Conservation (phyloP, 2,888 invertebrate species). For the Epinotia nisella region DNA sequence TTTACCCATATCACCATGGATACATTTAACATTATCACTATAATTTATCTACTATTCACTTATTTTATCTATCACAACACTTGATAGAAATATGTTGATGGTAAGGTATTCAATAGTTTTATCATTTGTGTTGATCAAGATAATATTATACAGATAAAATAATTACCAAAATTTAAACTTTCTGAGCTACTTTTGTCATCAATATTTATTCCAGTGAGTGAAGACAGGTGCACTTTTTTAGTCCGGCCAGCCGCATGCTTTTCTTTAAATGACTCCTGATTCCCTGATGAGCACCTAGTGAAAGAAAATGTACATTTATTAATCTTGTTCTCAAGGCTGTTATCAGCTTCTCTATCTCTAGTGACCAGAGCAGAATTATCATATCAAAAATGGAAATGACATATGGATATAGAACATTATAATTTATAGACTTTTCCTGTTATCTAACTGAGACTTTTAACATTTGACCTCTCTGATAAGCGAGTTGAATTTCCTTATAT, state of each 20-base stretch:
- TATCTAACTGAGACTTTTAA: background rate
- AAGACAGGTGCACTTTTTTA: slow-evolving; percentile 76
- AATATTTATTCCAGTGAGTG: slow-evolving; percentile 82
- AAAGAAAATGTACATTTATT: slow-evolving; percentile 24
- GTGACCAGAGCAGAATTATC: background rate
- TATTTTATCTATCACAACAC: slow-evolving; percentile 1
- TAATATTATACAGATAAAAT: slow-evolving; percentile 43
- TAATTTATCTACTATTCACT: slow-evolving; percentile 5
- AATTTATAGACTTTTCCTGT: too few species aligned
- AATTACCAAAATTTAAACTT: slow-evolving; percentile 88
- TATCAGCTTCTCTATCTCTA: background rate
- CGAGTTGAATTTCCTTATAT: background rate
- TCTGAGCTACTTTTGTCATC: slow-evolving; percentile 92
- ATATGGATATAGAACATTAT: background rate
- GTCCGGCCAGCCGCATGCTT: slow-evolving; percentile 64
- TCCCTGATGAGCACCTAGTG: slow-evolving; percentile 72
- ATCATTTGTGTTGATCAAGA: slow-evolving; percentile 16
- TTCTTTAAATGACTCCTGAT: slow-evolving; percentile 72
- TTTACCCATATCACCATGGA: background rate
- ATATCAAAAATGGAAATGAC: background rate
- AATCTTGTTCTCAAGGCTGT: background rate
- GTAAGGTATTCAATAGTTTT: background rate
- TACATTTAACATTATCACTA: background rate
- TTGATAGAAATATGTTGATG: background rate
- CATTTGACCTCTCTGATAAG: background rate